Evolutionary conservation across 2,888 invertebrate genomes (phyloP), one percentile per base, ranked within the genome.

Genomic region (Biston stratarius): DNA sequence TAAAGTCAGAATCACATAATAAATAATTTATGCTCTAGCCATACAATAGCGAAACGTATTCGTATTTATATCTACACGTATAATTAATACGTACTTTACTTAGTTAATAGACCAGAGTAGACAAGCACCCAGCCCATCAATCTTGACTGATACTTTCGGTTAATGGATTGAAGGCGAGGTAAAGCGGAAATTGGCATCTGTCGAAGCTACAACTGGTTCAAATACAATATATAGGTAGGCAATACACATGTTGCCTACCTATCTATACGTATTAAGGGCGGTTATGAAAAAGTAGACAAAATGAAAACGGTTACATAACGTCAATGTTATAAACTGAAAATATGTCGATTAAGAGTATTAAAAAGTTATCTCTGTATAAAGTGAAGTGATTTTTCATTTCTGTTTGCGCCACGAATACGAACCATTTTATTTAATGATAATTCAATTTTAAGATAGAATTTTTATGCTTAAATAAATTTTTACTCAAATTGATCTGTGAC

Each of bases 101-200:
- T 60, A 57, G 70, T 65, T 67, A 71, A 63, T 64, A 62, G 73
- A 72, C 71, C 73, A 57, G 71, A 74, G 75, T 71, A 60, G 65
- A 70, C 76, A 75, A 71, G 71, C 78, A 77, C 74, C 74, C 73
- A 74, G 59, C 69, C 75, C 79, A 85, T 86, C 81, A 83, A 84
- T 85, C 84, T 83, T 81, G 66, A 71, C 75, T 74, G 74, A 80
- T 80, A 78, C 76, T 75, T 75, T 76, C 76, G 73, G 74, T 81
- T 83, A 82, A 85, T 83, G 79, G 78, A 82, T 85, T 81, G 78
- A 76, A 78, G 74, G 68, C 70, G 70, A 73, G 76, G 70, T 74
- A 71, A 70, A 70, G 71, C 75, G 76, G 76, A 79, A 77, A 79
- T 80, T 77, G 77, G 71, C 71, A 74, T 74, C 75, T 76, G 74